A percentile compares a stretch with the other conserved stretches of the same genome.
These are phyloP conservation scores for Nematopogon swammerdamellus DNA, from an alignment of 2,888 invertebrate genomes.

Conservation along the genomic window DNA sequence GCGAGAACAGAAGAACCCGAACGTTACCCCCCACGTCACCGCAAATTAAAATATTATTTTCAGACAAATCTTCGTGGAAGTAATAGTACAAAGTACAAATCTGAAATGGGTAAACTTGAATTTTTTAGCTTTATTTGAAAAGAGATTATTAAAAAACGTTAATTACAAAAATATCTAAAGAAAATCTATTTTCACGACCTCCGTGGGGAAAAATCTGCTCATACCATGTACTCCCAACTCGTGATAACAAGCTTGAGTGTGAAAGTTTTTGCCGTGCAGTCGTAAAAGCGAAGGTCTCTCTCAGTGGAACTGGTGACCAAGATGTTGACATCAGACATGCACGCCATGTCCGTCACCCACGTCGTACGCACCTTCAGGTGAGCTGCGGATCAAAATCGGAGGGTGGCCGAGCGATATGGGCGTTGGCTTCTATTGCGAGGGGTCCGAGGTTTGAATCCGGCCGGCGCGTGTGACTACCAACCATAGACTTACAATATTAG, in stretches of 20 bases:
- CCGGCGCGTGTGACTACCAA: background rate
- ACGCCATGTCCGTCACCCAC: slow-evolving; percentile 71
- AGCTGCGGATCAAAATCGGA: slow-evolving; percentile 30
- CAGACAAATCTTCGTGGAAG: slow-evolving; percentile 51
- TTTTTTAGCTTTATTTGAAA: too few relatives aligned
- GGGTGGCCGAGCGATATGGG: too few relatives aligned
- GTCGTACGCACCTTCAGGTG: slow-evolving; percentile 60
- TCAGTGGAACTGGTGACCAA: slow-evolving; percentile 76
- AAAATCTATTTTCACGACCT: too few relatives aligned
- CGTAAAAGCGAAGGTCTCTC: slow-evolving; percentile 77
- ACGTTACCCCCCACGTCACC: slow-evolving; percentile 76
- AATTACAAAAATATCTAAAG: too few relatives aligned
- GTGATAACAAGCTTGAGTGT: slow-evolving; percentile 67
- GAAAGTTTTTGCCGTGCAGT: slow-evolving; percentile 71
- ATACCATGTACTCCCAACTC: slow-evolving; percentile 58
- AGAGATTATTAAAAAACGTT: too few relatives aligned
- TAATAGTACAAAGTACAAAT: slow-evolving; percentile 57
- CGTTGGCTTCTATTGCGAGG: too few relatives aligned
- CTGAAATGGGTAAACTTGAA: slow-evolving; percentile 17
- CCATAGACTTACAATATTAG: too few relatives aligned
- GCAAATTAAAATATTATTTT: slow-evolving; percentile 62
- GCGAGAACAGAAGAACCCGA: slow-evolving; percentile 59
- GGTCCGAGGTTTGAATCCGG: too few relatives aligned
- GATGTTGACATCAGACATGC: slow-evolving; percentile 73
- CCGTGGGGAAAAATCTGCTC: too few relatives aligned